Percentiles rank a stretch among this genome's conserved stretches.
phyloP scores from a whole-genome alignment of 2,888 invertebrate genomes.

The Chydorus sphaericus region DNA sequence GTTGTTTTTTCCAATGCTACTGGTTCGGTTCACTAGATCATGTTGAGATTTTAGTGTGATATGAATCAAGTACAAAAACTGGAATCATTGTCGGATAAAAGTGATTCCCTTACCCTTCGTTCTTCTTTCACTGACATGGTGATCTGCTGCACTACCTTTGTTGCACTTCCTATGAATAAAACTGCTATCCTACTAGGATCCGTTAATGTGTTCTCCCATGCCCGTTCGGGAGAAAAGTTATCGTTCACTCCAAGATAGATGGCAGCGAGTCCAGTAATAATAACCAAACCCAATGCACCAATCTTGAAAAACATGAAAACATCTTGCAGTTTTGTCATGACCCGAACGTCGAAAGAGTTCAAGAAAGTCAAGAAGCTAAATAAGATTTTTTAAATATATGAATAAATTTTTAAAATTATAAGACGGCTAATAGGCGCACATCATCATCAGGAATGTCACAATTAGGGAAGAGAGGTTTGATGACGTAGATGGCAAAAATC shows the following conservation, averaged over 20 bases:
- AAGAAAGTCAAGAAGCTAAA: conserved; percentile 71
- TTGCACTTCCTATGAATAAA: no score
- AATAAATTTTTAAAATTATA: background rate
- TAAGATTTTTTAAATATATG: background rate
- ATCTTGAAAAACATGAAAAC: conserved; percentile 87
- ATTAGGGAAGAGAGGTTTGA: conserved; percentile 71
- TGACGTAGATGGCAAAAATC: conserved; percentile 82
- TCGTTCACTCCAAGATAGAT: conserved; percentile 43
- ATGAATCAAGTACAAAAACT: no score
- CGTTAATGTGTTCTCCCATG: conserved; percentile 57
- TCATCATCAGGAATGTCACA: conserved; percentile 55
- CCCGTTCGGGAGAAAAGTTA: conserved; percentile 31
- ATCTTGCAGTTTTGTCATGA: conserved; percentile 78
- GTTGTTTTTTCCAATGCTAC: no score
- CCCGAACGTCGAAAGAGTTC: conserved; percentile 66
- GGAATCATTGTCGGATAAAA: no score
- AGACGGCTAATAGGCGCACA: conserved; percentile 58
- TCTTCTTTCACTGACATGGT: no score
- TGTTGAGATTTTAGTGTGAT: no score
- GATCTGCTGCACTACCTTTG: no score
- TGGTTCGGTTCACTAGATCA: no score
- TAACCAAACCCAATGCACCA: conserved; percentile 64
- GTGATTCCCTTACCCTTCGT: no score
- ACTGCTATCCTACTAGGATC: conserved; percentile 74
- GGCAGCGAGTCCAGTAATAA: conserved; percentile 62